Evolutionary conservation across 2,888 invertebrate species (phyloP), one percentile per base, ranked within the genome.

Genomic region (Eledona agricola): DNA sequence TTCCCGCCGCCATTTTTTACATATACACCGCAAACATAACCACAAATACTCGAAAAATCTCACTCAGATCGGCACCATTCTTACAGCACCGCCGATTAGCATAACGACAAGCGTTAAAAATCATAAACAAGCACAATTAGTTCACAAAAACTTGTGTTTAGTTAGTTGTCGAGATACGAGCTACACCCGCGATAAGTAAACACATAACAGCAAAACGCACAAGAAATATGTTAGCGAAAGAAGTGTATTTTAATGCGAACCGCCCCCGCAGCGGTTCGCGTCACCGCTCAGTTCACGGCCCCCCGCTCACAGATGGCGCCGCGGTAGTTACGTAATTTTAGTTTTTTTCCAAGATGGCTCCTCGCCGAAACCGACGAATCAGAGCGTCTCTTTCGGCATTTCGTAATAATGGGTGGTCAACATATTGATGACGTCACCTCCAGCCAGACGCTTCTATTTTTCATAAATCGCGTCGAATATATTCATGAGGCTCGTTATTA

Each of bases 341-440:
- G 40, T 40, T 40, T 40, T 40, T 40, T 40, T 40, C 19, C 40
- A 40, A 40, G 11, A 40, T 40, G 40, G 40, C 40, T 40, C 19
- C 40, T 28, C 17, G 4, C n/a, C 6, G 25, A 19, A 11, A 17
- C 28, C 17, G 5, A 26, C 40, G 40, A 40, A 40, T 40, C 40
- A 40, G 26, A 28, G 11, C 17, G 40, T 25, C 15, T 26, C 40
- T 16, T 40, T 40, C 12, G 40, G 40, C 28, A 40, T 40, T 40
- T 40, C 26, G 19, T 40, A 40, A 40, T 40, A 28, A 26, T 19
- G 17, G 26, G 17, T 31, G 7, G 38, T 23, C 26, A 25, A 40
- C 40, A 28, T 40, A 28, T 40, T 40, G 26, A 17, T 40, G 40
- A 40, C 40, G 40, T 40, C 40, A 40, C 17, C 28, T 9, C 12